These are phyloP conservation scores for Nilaparvata lugens DNA, from an alignment of 1,140 invertebrate species.

Conservation along the genomic window DNA sequence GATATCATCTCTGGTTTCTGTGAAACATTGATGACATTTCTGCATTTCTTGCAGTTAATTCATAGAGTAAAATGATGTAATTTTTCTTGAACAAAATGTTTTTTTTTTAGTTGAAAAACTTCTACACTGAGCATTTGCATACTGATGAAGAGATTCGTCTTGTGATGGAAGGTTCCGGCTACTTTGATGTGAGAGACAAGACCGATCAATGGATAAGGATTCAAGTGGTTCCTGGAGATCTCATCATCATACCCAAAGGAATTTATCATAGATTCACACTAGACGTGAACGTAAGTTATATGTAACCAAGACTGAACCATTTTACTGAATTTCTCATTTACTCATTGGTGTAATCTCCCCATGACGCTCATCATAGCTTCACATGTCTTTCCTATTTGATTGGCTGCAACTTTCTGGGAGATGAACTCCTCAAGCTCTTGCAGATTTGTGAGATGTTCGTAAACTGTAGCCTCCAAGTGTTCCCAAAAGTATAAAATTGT, in stretches of 20 bases:
- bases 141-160: slow-evolving; percentile 95
- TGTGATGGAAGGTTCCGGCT: slow-evolving; percentile 77
- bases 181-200: slow-evolving; percentile 89
- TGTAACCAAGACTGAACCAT: too few relatives aligned
- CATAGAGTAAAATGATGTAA: neutral
- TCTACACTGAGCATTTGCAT: slow-evolving; percentile 92
- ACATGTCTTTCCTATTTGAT: too few relatives aligned
- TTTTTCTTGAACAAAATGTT: too few relatives aligned
- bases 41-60: neutral
- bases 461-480: too few relatives aligned
- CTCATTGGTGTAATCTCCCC: too few relatives aligned
- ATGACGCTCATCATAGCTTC: too few relatives aligned
- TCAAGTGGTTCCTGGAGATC: slow-evolving; percentile 69
- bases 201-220: slow-evolving; percentile 93
- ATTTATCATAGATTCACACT: slow-evolving; percentile 97
- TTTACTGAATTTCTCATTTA: too few relatives aligned
- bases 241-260: slow-evolving; percentile 89
- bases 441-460: too few relatives aligned
- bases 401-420: too few relatives aligned
- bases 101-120: slow-evolving; percentile 60
- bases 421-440: too few relatives aligned
- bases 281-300: slow-evolving; percentile 58
- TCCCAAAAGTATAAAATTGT: too few relatives aligned
- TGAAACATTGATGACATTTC: neutral
- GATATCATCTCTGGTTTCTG: too few relatives aligned